Conservation (phyloP, 1,140 invertebrate species). For the Drosophila subobscura region DNA sequence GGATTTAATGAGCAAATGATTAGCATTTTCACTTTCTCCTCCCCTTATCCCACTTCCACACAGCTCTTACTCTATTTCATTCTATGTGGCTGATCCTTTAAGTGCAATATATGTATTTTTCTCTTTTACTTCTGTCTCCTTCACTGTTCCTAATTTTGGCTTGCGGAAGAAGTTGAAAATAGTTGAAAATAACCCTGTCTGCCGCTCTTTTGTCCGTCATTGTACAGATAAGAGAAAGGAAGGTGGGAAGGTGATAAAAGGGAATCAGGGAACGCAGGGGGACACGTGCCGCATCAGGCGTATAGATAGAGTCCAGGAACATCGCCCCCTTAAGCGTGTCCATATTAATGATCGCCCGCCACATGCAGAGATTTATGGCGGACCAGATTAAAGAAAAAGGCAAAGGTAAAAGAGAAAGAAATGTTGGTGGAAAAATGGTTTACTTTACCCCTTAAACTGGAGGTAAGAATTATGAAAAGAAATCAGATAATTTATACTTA, state of each 20-base stretch:
- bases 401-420: constrained; percentile 3
- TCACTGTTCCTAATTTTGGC: constrained; percentile 2
- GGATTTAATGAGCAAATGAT: constrained; percentile 80
- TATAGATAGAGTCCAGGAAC: constrained; percentile 18
- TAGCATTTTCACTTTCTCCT: constrained; percentile 63
- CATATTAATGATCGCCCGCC: constrained; percentile 62
- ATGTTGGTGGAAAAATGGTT: constrained; percentile 22
- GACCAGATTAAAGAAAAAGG: constrained; percentile 16
- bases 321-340: constrained; percentile 35
- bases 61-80: background rate
- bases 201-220: constrained; percentile 24
- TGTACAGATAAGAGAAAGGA: constrained; percentile 42
- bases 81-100: background rate
- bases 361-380: constrained; percentile 57
- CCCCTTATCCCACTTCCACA: background rate
- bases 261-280: constrained; percentile 23
- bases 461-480: too few species aligned
- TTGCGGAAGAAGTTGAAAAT: constrained; percentile 52
- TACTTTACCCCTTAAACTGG: background rate
- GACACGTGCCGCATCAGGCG: constrained; percentile 38
- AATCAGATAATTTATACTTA: too few species aligned
- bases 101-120: too few species aligned
- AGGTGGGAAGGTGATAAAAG: constrained; percentile 48
- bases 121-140: constrained; percentile 1
- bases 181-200: constrained; percentile 16